Percentiles rank a stretch among this genome's conserved stretches.
phyloP scores from a whole-genome alignment of 1,140 invertebrate genomes.

The Fopius arisanus region DNA sequence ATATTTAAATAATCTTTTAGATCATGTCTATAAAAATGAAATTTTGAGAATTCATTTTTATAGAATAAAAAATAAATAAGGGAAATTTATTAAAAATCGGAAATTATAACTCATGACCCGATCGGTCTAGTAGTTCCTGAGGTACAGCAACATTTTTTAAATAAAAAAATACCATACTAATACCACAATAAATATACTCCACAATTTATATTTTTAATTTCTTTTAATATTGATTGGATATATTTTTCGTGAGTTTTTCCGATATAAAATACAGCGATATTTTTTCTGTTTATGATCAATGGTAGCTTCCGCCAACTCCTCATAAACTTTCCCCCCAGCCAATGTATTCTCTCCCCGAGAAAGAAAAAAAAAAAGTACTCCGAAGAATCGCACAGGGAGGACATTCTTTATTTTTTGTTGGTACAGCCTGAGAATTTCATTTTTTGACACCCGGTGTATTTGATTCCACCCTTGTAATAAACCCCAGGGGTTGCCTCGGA shows the following conservation, averaged over 20 bases:
- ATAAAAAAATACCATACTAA: no score
- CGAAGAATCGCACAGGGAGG: background rate
- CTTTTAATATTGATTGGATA: background rate
- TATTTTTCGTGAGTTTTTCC: background rate
- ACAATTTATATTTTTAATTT: no score
- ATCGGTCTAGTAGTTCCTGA: no score
- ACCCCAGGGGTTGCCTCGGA: conserved; percentile 56
- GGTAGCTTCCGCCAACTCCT: background rate
- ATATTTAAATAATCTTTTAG: no score
- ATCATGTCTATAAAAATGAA: no score
- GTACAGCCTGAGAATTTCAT: conserved; percentile 57
- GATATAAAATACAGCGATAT: background rate
- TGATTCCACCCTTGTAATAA: conserved; percentile 67
- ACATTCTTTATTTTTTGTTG: conserved; percentile 18
- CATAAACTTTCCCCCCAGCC: conserved; percentile 3
- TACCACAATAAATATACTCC: no score
- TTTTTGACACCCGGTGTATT: conserved; percentile 68
- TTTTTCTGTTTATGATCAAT: conserved; percentile 7
- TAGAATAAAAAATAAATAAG: no score
- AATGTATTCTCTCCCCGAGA: conserved; percentile 26
- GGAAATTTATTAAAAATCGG: no score
- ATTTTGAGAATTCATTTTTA: no score
- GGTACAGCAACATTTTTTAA: no score
- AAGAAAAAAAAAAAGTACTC: background rate
- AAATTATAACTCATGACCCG: no score